A percentile compares a stretch with the other conserved stretches of the same genome.
Conservation (phyloP, 2,113 vertebrate species). For the Brachyistius frenatus region DNA sequence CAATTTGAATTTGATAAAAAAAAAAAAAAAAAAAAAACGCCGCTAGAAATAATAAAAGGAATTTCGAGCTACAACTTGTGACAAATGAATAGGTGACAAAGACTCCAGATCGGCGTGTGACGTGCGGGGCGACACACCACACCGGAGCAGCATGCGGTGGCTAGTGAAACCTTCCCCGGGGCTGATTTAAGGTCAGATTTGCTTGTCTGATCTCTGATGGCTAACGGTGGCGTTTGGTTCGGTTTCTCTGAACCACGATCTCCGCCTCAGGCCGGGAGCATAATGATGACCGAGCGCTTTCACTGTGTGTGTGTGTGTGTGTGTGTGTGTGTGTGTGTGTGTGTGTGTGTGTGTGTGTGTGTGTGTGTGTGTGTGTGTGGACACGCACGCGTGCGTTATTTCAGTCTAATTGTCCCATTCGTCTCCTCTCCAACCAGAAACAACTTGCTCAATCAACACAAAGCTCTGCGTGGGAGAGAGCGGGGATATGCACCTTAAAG, state of each 20-base stretch:
- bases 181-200: constrained; percentile 50
- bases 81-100: neutral
- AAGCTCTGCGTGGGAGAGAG: constrained; percentile 59
- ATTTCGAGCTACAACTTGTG: no score
- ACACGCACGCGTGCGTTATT: neutral
- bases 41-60: no score
- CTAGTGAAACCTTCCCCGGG: neutral
- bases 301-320: constrained; percentile 16
- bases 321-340: constrained; percentile 18
- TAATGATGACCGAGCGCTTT: constrained; percentile 63
- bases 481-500: constrained; percentile 48
- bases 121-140: neutral
- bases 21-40: no score
- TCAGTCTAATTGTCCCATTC: constrained; percentile 59
- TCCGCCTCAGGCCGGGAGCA: constrained; percentile 28
- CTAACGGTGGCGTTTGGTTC: constrained; percentile 50
- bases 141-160: neutral
- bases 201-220: constrained; percentile 46
- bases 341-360: constrained; percentile 1
- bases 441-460: constrained; percentile 55
- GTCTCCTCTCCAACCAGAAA: constrained; percentile 50
- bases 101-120: neutral
- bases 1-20: neutral
- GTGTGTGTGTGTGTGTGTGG: constrained; percentile 12
- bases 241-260: constrained; percentile 38